A percentile compares a stretch with the other conserved stretches of the same genome.
Evolutionary conservation across 2,113 vertebrate species (phyloP).

Genomic region (Psittacula cyanocephala): DNA sequence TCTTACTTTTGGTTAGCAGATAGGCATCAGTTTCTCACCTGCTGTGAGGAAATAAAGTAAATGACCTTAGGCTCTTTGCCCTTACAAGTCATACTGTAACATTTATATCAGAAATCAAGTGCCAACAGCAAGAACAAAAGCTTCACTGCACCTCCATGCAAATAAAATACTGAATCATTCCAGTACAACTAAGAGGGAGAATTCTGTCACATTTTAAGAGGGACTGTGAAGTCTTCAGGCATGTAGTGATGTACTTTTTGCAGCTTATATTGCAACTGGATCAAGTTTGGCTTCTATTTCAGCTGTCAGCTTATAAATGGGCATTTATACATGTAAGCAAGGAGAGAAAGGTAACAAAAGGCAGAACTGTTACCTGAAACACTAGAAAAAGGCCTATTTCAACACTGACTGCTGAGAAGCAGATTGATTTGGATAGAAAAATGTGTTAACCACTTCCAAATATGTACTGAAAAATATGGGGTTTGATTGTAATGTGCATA

Average conservation of each 20-base stretch:
- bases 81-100: conserved; percentile 13
- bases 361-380: conserved; percentile 14
- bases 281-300: conserved; percentile 59
- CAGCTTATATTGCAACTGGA: conserved; percentile 42
- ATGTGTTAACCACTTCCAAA: background rate
- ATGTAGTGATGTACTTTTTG: conserved; percentile 39
- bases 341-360: background rate
- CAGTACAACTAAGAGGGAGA: background rate
- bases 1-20: background rate
- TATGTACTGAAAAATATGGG: background rate
- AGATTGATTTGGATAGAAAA: conserved; percentile 8
- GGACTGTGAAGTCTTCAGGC: conserved; percentile 4
- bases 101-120: background rate
- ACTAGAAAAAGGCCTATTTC: conserved; percentile 3
- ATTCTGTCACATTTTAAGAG: background rate
- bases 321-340: background rate
- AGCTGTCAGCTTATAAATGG: conserved; percentile 34
- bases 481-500: background rate
- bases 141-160: background rate
- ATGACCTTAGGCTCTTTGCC: conserved; percentile 1
- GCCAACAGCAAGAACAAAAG: background rate
- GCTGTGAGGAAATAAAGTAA: conserved; percentile 43
- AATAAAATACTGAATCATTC: background rate
- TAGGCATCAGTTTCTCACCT: background rate
- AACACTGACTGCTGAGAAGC: background rate